Percentiles rank a stretch among this genome's conserved stretches.
These are phyloP conservation scores for Papilio xuthus DNA, from an alignment of 1,140 invertebrate genomes.

Conservation along the genomic window DNA sequence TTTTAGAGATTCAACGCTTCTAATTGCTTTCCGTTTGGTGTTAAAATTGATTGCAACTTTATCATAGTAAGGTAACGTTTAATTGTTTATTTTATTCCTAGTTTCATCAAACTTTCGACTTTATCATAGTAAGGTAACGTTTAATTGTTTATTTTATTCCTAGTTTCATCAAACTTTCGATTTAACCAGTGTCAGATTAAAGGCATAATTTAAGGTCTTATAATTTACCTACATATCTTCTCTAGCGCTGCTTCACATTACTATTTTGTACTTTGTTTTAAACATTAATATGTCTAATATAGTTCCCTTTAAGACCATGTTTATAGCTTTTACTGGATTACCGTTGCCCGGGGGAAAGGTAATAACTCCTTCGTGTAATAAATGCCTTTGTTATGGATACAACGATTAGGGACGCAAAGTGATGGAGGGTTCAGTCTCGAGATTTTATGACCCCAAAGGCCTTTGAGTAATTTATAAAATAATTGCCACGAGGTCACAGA, in stretches of 20 bases:
- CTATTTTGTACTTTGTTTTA: background rate
- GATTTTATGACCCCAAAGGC: constrained; percentile 22
- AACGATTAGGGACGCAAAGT: constrained; percentile 25
- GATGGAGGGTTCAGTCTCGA: constrained; percentile 11
- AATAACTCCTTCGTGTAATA: constrained; percentile 24
- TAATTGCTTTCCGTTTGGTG: constrained; percentile 24
- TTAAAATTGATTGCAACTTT: constrained; percentile 20
- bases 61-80: background rate
- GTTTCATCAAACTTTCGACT: background rate
- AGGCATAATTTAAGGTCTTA: background rate
- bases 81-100: constrained; percentile 1
- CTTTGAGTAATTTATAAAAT: constrained; percentile 33
- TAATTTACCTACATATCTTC: background rate
- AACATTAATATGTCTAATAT: background rate
- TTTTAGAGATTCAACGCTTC: constrained; percentile 39
- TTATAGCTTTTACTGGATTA: background rate
- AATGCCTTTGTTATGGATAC: constrained; percentile 36
- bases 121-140: background rate
- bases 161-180: background rate
- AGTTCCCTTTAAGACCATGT: background rate
- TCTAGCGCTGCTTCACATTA: too few species aligned
- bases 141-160: constrained; percentile 8
- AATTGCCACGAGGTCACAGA: constrained; percentile 22
- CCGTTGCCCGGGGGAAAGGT: background rate
- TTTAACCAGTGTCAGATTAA: too few species aligned